Percentiles rank a stretch among this genome's conserved stretches.
phyloP scores from a whole-genome alignment of 2,797 vertebrate species.

The Momotus momota region DNA sequence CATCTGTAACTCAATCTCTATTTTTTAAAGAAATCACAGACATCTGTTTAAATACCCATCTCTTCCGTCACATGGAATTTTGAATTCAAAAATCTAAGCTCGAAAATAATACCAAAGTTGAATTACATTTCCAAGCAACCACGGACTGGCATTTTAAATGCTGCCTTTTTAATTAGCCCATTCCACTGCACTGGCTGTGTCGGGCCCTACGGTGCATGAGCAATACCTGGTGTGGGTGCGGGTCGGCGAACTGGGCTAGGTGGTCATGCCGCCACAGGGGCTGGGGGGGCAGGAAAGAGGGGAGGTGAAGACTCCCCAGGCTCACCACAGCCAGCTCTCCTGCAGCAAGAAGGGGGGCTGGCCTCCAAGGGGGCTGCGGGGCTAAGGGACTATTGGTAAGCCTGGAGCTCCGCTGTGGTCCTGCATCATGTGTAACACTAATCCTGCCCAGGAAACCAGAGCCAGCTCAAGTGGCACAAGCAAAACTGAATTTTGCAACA shows the following conservation, averaged over 20 bases:
- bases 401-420: not conserved
- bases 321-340: not conserved
- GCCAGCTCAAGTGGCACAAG: not conserved
- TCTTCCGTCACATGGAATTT: conserved; percentile 67
- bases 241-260: accelerated
- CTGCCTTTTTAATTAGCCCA: not conserved
- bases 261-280: not conserved
- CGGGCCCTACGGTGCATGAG: accelerated
- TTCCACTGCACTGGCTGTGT: accelerated
- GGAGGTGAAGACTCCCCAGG: not conserved
- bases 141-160: conserved; percentile 29
- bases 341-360: not conserved
- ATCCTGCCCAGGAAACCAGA: not conserved
- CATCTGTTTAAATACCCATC: conserved; percentile 76
- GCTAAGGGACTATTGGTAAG: not conserved
- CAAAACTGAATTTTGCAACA: not conserved
- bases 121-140: conserved; percentile 64
- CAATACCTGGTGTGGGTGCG: not conserved
- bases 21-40: conserved; percentile 71
- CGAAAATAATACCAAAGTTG: conserved; percentile 47
- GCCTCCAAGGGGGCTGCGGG: not conserved
- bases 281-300: not conserved
- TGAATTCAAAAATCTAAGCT: conserved; percentile 65
- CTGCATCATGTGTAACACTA: not conserved
- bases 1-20: conserved; percentile 75